These are phyloP conservation scores for Phenganax stokvisi DNA, from an alignment of 92 coral and sea anemone species.

Conservation along the genomic window DNA sequence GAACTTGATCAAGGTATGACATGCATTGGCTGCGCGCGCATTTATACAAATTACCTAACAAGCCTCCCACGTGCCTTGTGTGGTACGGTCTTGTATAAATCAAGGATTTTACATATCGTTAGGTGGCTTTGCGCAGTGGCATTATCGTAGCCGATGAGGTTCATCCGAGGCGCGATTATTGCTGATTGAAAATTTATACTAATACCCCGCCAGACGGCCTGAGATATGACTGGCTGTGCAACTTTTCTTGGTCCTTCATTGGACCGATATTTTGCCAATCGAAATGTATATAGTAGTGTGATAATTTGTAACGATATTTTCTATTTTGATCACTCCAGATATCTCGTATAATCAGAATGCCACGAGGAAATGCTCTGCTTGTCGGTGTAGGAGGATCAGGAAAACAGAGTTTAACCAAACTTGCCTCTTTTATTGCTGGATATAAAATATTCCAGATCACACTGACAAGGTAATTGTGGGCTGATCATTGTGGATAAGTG, in stretches of 20 bases:
- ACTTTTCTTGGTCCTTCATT: too few relatives aligned
- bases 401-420: conserved; percentile 77
- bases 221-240: too few relatives aligned
- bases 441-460: conserved; percentile 92
- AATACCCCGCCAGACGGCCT: too few relatives aligned
- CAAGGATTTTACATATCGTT: too few relatives aligned
- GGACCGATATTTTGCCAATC: too few relatives aligned
- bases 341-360: conserved; percentile 80
- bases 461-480: conserved; percentile 59
- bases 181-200: conserved; percentile 45
- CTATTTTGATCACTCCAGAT: conserved; percentile 47
- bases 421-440: conserved; percentile 85
- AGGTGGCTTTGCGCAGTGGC: conserved; percentile 92
- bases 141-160: conserved; percentile 87
- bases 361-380: conserved; percentile 90
- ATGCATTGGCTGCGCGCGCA: not conserved
- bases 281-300: not conserved
- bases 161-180: conserved; percentile 94
- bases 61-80: not conserved
- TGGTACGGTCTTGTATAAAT: too few relatives aligned
- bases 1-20: conserved; percentile 77
- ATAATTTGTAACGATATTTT: not conserved
- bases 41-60: not conserved
- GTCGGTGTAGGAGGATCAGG: conserved; percentile 98
- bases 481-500: not conserved